Evolutionary conservation across 1,140 invertebrate genomes (phyloP).

Genomic region (Apis dorsata): DNA sequence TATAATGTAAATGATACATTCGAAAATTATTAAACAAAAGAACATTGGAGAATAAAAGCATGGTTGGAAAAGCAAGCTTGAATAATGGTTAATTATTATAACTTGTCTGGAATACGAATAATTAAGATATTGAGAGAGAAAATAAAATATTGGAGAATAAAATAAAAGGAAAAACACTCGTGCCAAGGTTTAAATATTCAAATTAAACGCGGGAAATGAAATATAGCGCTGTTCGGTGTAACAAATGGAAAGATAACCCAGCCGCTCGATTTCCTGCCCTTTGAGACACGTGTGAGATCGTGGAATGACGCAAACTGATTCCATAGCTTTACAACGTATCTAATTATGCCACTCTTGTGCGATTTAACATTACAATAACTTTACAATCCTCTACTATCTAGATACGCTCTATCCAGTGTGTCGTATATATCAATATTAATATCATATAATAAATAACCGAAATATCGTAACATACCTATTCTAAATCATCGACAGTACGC

Average conservation of each 20-base stretch:
- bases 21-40: too few species aligned
- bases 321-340: not conserved
- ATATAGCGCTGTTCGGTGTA: not conserved
- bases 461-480: not conserved
- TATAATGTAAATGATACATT: too few species aligned
- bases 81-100: too few species aligned
- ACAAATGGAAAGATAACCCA: not conserved
- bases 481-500: slow-evolving; percentile 3
- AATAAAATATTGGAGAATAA: too few species aligned
- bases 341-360: slow-evolving; percentile 4
- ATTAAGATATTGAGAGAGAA: too few species aligned
- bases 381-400: not conserved
- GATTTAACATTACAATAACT: not conserved
- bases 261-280: not conserved
- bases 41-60: too few species aligned
- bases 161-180: too few species aligned
- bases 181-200: too few species aligned
- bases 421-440: slow-evolving; percentile 13
- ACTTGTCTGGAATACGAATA: too few species aligned
- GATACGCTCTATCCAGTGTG: too few species aligned
- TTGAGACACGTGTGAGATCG: not conserved
- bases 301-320: not conserved
- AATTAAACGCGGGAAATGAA: not conserved
- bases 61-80: too few species aligned
- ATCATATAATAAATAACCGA: slow-evolving; percentile 9